A percentile compares a stretch with the other conserved stretches of the same genome.
phyloP scores from a whole-genome alignment of 1,140 invertebrate genomes.

The Drosophila ohnishii region DNA sequence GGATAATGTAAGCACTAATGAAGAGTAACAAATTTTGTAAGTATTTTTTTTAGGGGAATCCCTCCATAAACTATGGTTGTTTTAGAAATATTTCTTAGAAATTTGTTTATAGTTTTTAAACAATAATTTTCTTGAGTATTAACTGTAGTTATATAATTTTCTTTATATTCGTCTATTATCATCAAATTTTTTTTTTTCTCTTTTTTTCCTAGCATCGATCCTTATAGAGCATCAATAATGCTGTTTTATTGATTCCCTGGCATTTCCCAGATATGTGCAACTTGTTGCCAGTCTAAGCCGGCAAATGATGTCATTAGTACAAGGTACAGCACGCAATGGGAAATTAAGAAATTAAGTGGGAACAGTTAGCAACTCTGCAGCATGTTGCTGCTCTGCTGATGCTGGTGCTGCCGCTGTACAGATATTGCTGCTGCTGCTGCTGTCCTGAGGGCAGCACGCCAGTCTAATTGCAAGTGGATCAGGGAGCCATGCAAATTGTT shows the following conservation, averaged over 20 bases:
- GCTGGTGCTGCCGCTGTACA: neutral
- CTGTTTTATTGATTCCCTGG: constrained; percentile 16
- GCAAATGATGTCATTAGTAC: constrained; percentile 75
- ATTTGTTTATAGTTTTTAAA: neutral
- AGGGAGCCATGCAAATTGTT: constrained; percentile 54
- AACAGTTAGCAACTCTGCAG: constrained; percentile 70
- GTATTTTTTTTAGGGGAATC: neutral
- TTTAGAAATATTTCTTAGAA: neutral
- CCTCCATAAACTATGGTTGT: too few relatives aligned
- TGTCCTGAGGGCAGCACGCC: constrained; percentile 61
- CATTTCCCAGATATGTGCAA: constrained; percentile 15
- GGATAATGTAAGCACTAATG: constrained; percentile 9
- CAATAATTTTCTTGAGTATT: neutral
- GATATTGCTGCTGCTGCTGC: constrained; percentile 20
- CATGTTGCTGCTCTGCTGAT: constrained; percentile 57
- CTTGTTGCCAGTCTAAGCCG: constrained; percentile 28
- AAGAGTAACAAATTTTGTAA: neutral
- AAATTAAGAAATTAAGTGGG: constrained; percentile 76
- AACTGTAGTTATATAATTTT: neutral
- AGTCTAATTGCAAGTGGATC: constrained; percentile 75
- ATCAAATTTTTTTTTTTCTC: neutral
- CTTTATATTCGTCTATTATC: neutral
- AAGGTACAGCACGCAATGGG: constrained; percentile 55
- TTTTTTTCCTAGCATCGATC: neutral
- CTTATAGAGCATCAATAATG: constrained; percentile 28